Evolutionary conservation across 92 coral and sea anemone genomes (phyloP).

Genomic region (Isaurus tuberculatus): DNA sequence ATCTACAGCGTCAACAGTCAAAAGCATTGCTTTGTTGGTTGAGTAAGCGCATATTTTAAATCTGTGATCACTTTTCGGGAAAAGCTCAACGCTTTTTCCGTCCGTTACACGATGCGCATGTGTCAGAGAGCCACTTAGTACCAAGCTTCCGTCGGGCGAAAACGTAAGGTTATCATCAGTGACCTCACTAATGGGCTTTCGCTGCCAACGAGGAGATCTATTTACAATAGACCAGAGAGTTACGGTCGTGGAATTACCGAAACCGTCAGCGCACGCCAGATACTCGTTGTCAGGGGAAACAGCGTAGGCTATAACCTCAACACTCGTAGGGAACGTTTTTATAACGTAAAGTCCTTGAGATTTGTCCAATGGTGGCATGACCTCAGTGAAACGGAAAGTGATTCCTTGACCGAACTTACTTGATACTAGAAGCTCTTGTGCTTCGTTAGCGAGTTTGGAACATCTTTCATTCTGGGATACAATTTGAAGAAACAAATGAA

Average conservation of each 20-base stretch:
- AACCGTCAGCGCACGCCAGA: constrained; percentile 15
- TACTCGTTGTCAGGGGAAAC: constrained; percentile 29
- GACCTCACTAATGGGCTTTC: not conserved
- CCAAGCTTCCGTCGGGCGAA: constrained; percentile 37
- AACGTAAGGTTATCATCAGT: constrained; percentile 5
- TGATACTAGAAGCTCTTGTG: not conserved
- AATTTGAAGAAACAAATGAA: constrained; percentile 22
- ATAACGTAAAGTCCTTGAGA: constrained; percentile 10
- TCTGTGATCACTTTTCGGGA: constrained; percentile 14
- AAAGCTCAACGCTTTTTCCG: constrained; percentile 22
- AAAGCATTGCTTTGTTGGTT: constrained; percentile 1
- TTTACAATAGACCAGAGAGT: constrained; percentile 18
- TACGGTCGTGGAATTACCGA: constrained; percentile 4
- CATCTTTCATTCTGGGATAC: constrained; percentile 12
- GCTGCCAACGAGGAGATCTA: constrained; percentile 26
- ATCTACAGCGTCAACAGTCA: constrained; percentile 10
- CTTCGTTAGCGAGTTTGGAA: not conserved
- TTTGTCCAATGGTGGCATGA: not conserved
- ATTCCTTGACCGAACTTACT: constrained; percentile 7
- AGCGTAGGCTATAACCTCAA: not conserved
- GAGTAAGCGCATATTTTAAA: constrained; percentile 26
- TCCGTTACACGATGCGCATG: constrained; percentile 36
- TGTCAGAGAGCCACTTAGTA: constrained; percentile 13
- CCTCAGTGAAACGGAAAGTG: not conserved
- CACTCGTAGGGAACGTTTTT: constrained; percentile 6